phyloP scores from a whole-genome alignment of 2,113 vertebrate genomes.

The Coptodon rendalli region DNA sequence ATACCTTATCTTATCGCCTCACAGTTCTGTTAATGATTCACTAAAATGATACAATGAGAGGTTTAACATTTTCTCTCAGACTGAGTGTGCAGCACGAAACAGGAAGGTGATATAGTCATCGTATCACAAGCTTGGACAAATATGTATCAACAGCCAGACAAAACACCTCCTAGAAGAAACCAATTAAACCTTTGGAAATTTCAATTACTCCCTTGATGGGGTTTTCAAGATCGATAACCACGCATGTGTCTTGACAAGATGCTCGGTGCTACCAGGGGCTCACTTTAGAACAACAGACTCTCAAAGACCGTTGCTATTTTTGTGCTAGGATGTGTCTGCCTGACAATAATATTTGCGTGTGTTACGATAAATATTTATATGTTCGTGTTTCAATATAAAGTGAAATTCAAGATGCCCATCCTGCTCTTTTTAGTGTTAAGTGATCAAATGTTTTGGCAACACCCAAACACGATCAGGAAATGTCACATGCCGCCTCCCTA shows the following conservation, averaged over 20 bases:
- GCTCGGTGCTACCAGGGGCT: neutral
- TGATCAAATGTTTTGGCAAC: slow-evolving; percentile 28
- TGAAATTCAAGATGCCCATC: slow-evolving; percentile 16
- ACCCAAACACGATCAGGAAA: slow-evolving; percentile 57
- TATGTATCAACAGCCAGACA: neutral
- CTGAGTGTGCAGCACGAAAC: neutral
- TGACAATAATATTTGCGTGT: neutral
- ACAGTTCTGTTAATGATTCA: neutral
- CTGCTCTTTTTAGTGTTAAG: slow-evolving; percentile 21
- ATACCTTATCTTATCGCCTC: neutral
- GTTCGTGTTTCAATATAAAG: neutral
- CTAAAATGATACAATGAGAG: neutral
- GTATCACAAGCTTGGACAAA: slow-evolving; percentile 21
- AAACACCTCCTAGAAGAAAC: slow-evolving; percentile 28
- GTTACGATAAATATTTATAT: slow-evolving; percentile 43
- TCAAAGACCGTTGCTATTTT: neutral
- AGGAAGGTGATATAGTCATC: neutral
- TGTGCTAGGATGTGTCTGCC: neutral
- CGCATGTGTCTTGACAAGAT: slow-evolving; percentile 28
- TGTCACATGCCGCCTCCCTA: slow-evolving; percentile 7
- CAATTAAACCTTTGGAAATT: slow-evolving; percentile 64
- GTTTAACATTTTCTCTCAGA: neutral
- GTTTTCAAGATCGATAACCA: slow-evolving; percentile 50
- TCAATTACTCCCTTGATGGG: slow-evolving; percentile 59
- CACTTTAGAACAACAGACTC: neutral